These are phyloP conservation scores for Rhadina sibilatrix DNA, from an alignment of 2,113 vertebrate species.

Conservation along the genomic window DNA sequence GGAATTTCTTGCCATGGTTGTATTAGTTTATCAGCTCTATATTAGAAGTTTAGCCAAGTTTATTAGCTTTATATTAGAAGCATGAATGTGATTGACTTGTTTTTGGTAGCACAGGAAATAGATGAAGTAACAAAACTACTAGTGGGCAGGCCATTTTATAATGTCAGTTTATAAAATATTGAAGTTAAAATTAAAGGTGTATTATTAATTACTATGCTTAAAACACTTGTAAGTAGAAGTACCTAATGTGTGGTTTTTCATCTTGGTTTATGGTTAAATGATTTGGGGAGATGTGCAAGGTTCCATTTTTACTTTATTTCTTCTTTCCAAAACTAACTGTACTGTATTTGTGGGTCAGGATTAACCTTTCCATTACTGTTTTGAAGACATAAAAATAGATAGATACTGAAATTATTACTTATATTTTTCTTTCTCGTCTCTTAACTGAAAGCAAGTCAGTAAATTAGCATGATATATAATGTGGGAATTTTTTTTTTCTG, in stretches of 20 bases:
- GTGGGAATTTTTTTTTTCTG: not conserved
- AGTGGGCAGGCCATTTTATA: not conserved
- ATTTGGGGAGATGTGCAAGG: fast-evolving
- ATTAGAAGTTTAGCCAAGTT: not conserved
- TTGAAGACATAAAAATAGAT: not conserved
- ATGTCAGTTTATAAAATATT: not conserved
- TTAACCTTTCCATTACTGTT: not conserved
- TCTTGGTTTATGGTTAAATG: not conserved
- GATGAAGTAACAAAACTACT: not conserved
- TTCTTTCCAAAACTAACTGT: not conserved
- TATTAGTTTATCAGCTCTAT: too few species aligned
- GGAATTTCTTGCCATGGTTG: not conserved
- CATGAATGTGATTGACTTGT: not conserved
- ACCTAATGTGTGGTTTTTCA: not conserved
- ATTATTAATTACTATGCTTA: not conserved
- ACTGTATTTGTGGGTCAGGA: not conserved
- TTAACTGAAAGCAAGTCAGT: not conserved
- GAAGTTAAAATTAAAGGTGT: not conserved
- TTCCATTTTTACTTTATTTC: not conserved
- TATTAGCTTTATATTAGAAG: not conserved
- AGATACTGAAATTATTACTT: not conserved
- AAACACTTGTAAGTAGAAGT: not conserved
- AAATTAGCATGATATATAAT: not conserved
- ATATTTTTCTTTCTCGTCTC: not conserved
- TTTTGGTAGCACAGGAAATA: not conserved